phyloP scores from a whole-genome alignment of 1,140 invertebrate species.

The Leptoteleia sp. region DNA sequence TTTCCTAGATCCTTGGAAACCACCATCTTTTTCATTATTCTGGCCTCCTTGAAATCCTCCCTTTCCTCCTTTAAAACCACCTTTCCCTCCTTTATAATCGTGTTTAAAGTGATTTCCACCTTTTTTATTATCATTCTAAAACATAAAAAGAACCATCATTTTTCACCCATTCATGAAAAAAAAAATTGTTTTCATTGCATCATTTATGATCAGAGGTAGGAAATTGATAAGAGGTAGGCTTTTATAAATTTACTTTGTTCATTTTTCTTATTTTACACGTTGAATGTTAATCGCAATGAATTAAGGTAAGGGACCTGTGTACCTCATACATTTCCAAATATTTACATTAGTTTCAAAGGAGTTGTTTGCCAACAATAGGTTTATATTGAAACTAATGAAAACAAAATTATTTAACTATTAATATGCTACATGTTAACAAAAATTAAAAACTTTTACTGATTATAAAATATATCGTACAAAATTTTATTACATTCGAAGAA shows the following conservation, averaged over 20 bases:
- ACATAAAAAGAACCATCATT: conserved; percentile 74
- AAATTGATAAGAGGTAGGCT: conserved; percentile 70
- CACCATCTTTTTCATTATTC: conserved; percentile 73
- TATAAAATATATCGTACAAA: too few relatives aligned
- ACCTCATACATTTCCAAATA: conserved; percentile 79
- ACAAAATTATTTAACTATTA: conserved; percentile 18
- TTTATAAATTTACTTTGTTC: conserved; percentile 8
- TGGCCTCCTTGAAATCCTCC: conserved; percentile 72
- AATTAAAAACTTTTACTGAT: too few relatives aligned
- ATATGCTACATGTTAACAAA: too few relatives aligned
- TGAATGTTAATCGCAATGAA: too few relatives aligned
- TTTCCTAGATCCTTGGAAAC: conserved; percentile 71
- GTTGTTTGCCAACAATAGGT: conserved; percentile 91
- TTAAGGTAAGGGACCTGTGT: conserved; percentile 76
- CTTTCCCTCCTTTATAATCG: conserved; percentile 58
- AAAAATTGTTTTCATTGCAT: conserved; percentile 16
- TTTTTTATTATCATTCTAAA: conserved; percentile 79
- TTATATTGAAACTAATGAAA: conserved; percentile 82
- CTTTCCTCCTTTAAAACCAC: conserved; percentile 75
- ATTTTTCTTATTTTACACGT: too few relatives aligned
- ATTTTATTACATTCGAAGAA: too few relatives aligned
- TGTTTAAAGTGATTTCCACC: conserved; percentile 69
- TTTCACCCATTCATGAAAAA: too few relatives aligned
- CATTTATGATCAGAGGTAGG: conserved; percentile 75
- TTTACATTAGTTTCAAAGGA: conserved; percentile 98